phyloP scores from a whole-genome alignment of 2,888 invertebrate genomes.

The Aspidapion aeneum region DNA sequence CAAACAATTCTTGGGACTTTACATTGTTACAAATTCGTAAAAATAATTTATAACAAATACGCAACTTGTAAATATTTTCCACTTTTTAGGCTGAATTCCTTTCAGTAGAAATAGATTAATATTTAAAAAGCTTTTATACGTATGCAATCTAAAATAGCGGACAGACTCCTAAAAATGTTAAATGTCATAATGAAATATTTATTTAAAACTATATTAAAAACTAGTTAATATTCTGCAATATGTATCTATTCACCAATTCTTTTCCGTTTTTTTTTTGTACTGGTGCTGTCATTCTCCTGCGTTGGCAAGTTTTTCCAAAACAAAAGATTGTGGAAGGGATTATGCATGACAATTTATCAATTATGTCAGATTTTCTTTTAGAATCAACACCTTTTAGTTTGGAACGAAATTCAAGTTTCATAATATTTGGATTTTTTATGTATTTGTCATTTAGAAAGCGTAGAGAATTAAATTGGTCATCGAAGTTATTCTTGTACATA shows the following conservation, averaged over 20 bases:
- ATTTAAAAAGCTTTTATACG: no score
- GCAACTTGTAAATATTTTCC: no score
- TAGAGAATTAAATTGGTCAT: constrained; percentile 3
- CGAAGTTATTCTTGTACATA: constrained; percentile 3
- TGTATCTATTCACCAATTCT: neutral
- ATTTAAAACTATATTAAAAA: neutral
- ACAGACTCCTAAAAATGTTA: no score
- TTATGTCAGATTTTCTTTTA: constrained; percentile 5
- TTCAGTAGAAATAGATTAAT: no score
- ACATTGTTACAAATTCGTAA: no score
- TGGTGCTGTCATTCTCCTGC: neutral
- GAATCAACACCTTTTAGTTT: constrained; percentile 7
- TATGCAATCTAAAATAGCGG: no score
- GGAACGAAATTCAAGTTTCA: constrained; percentile 9
- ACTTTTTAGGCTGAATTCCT: no score
- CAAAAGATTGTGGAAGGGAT: neutral
- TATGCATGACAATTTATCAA: constrained; percentile 6
- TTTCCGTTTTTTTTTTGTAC: neutral
- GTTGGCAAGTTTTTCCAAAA: constrained; percentile 3
- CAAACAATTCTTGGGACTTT: no score
- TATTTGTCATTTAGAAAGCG: constrained; percentile 1
- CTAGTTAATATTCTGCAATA: neutral
- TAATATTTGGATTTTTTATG: constrained; percentile 3
- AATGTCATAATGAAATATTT: neutral
- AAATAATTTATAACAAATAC: no score